phyloP scores from a whole-genome alignment of 2,797 vertebrate species.

The Threskiornis aethiopicus region DNA sequence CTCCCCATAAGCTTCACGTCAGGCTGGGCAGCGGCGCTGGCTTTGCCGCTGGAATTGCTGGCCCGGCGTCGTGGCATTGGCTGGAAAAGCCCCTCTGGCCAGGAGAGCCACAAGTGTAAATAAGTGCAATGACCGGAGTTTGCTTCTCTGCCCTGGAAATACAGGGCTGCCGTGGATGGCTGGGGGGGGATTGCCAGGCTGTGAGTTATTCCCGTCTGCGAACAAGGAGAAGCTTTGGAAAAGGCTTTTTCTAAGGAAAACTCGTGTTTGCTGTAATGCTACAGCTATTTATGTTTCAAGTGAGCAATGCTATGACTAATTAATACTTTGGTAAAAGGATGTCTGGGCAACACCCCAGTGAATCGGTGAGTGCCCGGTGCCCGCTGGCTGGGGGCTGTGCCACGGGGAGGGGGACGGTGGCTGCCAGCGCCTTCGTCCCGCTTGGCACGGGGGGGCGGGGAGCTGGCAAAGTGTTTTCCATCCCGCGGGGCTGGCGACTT shows the following conservation, averaged over 20 bases:
- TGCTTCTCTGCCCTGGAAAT: neutral
- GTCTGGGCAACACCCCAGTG: neutral
- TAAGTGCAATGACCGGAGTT: neutral
- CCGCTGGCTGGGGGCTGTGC: neutral
- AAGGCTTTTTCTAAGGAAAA: slow-evolving; percentile 3
- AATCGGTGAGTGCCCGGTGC: neutral
- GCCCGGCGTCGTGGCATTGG: neutral
- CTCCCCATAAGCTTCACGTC: slow-evolving; percentile 43
- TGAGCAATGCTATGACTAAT: slow-evolving; percentile 31
- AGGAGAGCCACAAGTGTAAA: slow-evolving; percentile 46
- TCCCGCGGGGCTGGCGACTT: neutral
- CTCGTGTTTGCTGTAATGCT: neutral
- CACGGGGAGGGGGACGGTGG: accelerated
- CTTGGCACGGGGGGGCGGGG: neutral
- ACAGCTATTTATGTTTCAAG: slow-evolving; percentile 29
- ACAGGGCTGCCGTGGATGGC: neutral
- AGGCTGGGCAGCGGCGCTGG: neutral
- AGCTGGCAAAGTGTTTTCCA: neutral
- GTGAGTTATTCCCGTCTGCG: neutral
- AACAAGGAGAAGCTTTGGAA: neutral
- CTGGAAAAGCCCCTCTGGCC: slow-evolving; percentile 52
- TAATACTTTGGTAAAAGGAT: neutral
- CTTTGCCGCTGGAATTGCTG: neutral
- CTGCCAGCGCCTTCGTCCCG: neutral
- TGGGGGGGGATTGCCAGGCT: neutral